Conservation (phyloP, 2,888 invertebrate species). For the Amiota communis region DNA sequence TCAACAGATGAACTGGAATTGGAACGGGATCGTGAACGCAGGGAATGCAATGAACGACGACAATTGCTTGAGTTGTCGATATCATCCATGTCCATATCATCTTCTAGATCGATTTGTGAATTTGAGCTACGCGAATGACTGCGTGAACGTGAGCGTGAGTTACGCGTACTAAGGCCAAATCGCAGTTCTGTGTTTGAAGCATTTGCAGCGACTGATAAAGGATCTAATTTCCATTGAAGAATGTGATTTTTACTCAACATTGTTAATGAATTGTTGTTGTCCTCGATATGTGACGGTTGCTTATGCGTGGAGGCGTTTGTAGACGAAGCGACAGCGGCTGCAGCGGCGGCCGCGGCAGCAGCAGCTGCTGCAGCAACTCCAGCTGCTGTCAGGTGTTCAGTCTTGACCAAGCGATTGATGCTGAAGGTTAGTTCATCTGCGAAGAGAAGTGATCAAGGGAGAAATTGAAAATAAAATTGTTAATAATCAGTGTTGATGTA, state of each 20-base stretch:
- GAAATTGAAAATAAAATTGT: background rate
- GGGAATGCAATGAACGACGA: slow-evolving; percentile 46
- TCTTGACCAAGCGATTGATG: slow-evolving; percentile 83
- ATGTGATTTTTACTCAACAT: slow-evolving; percentile 71
- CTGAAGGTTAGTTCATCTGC: slow-evolving; percentile 89
- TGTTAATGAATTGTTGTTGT: slow-evolving; percentile 70
- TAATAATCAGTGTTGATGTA: slow-evolving; percentile 49
- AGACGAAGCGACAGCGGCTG: slow-evolving; percentile 1
- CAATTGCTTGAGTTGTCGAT: slow-evolving; percentile 41
- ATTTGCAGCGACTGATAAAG: slow-evolving; percentile 22
- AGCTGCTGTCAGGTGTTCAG: slow-evolving; percentile 74
- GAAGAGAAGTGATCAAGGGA: slow-evolving; percentile 48
- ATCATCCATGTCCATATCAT: slow-evolving; percentile 65
- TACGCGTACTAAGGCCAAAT: slow-evolving; percentile 61
- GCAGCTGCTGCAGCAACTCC: slow-evolving; percentile 76
- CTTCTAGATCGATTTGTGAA: slow-evolving; percentile 35
- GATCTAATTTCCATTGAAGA: slow-evolving; percentile 52
- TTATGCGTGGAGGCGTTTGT: slow-evolving; percentile 39
- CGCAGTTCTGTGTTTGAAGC: slow-evolving; percentile 75
- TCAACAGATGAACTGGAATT: slow-evolving; percentile 78
- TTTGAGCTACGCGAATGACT: slow-evolving; percentile 64
- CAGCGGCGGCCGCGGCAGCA: slow-evolving; percentile 70
- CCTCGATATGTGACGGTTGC: slow-evolving; percentile 56
- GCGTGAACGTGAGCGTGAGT: slow-evolving; percentile 69
- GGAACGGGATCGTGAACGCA: slow-evolving; percentile 52